phyloP scores from a whole-genome alignment of 2,888 invertebrate species.

The Coronaproctus castanopsis region DNA sequence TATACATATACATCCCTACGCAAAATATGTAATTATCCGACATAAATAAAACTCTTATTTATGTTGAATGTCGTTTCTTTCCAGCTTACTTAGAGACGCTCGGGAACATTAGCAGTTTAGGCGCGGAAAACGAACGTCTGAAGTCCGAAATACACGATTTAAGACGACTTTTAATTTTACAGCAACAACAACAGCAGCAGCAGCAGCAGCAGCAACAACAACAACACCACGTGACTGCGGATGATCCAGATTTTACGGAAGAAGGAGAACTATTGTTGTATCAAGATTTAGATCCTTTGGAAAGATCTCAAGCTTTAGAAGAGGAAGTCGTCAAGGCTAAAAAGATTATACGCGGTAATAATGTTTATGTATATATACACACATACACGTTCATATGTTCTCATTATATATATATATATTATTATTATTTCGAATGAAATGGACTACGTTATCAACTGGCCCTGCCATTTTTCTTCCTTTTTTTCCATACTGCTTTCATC shows the following conservation, averaged over 20 bases:
- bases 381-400: too few relatives aligned
- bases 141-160: constrained; percentile 48
- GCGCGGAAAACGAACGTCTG: constrained; percentile 57
- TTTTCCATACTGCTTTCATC: too few relatives aligned
- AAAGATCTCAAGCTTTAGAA: constrained; percentile 38
- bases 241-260: constrained; percentile 25
- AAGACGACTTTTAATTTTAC: constrained; percentile 34
- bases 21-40: too few relatives aligned
- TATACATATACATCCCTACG: too few relatives aligned
- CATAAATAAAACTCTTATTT: too few relatives aligned
- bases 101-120: constrained; percentile 33
- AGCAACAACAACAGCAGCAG: constrained; percentile 19
- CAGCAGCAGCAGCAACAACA: neutral
- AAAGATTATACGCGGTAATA: constrained; percentile 44
- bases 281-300: constrained; percentile 25
- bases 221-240: constrained; percentile 29
- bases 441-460: too few relatives aligned
- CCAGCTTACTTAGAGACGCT: constrained; percentile 14
- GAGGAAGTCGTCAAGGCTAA: constrained; percentile 55
- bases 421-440: too few relatives aligned
- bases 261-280: constrained; percentile 32
- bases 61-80: too few relatives aligned
- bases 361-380: too few relatives aligned
- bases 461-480: too few relatives aligned
- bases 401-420: too few relatives aligned